Percentiles rank a stretch among this genome's conserved stretches.
Evolutionary conservation across 2,113 vertebrate genomes (phyloP).

Genomic region (Daubentonia madagascariensis): DNA sequence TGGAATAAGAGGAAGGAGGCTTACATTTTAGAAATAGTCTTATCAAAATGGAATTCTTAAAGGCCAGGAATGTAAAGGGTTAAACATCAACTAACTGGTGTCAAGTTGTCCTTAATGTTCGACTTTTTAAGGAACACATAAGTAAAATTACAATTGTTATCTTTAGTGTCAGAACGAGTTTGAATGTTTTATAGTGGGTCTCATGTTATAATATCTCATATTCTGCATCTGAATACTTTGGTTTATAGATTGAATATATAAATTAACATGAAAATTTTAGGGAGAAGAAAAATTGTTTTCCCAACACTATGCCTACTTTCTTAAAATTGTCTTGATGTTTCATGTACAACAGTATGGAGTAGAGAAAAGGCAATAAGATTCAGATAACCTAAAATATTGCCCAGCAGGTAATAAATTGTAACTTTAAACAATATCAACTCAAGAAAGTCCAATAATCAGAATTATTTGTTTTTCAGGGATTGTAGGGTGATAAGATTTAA

Average conservation of each 20-base stretch:
- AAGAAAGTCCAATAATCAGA: background rate
- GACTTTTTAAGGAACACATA: background rate
- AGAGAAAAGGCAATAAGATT: background rate
- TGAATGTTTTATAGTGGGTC: background rate
- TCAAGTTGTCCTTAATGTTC: background rate
- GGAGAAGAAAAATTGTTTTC: background rate
- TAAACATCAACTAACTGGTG: background rate
- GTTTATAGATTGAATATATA: background rate
- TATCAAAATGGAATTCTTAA: background rate
- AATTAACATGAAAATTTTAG: background rate
- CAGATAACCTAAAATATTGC: background rate
- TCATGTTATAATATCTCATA: background rate
- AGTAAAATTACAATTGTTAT: background rate
- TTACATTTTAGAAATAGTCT: background rate
- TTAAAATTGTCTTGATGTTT: background rate
- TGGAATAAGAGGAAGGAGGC: background rate
- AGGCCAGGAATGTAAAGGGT: background rate
- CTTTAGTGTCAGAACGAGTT: background rate
- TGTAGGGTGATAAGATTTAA: background rate
- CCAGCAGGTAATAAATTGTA: background rate
- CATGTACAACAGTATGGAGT: background rate
- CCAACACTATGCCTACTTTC: background rate
- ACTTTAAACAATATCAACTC: background rate
- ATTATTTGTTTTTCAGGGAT: background rate
- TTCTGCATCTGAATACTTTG: background rate